Evolutionary conservation across 1,140 invertebrate species (phyloP).

Genomic region (Dinoponera quadriceps): DNA sequence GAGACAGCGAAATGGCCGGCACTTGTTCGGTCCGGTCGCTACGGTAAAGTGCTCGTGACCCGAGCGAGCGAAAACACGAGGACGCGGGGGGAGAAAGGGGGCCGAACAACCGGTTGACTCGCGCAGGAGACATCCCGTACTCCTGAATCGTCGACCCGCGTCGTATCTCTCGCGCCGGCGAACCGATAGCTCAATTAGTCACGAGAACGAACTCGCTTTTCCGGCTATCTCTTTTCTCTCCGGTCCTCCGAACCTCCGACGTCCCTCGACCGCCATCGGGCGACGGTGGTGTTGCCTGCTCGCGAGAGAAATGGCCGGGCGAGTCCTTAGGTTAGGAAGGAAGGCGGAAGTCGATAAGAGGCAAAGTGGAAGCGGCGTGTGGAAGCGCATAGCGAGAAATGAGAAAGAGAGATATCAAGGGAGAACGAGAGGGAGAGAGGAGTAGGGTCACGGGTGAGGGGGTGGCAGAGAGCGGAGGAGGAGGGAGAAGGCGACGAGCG

Average conservation of each 20-base stretch:
- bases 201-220: constrained; percentile 59
- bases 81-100: not conserved
- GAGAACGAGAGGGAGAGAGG: not conserved
- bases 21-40: constrained; percentile 6
- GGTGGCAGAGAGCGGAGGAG: not conserved
- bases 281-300: constrained; percentile 44
- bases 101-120: constrained; percentile 20
- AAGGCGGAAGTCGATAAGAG: constrained; percentile 65
- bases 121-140: constrained; percentile 29
- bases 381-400: constrained; percentile 42
- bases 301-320: constrained; percentile 57
- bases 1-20: constrained; percentile 40
- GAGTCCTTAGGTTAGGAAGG: constrained; percentile 58
- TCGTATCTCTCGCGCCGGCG: constrained; percentile 36
- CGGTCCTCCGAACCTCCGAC: not conserved
- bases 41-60: constrained; percentile 42
- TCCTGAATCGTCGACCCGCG: constrained; percentile 19
- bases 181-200: constrained; percentile 63
- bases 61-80: constrained; percentile 40
- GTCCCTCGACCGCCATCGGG: constrained; percentile 2
- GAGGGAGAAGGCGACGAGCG: constrained; percentile 23
- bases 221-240: constrained; percentile 55
- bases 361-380: constrained; percentile 49
- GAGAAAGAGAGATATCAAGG: not conserved
- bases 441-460: too few relatives aligned